Base-by-base conservation (phyloP, 1,140 invertebrate species). In the Riptortus pedestris region DNA sequence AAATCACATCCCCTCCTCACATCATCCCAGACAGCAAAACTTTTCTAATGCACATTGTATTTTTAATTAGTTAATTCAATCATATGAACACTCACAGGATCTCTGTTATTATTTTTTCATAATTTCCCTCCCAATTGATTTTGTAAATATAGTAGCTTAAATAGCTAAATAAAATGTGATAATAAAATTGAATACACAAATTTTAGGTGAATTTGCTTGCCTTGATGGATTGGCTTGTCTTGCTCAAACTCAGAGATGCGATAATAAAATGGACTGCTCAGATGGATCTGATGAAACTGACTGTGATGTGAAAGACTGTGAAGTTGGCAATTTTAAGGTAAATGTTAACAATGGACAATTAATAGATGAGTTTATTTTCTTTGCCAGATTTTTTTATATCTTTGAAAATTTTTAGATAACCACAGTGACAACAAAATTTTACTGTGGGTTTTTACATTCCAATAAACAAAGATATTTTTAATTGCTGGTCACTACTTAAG, bases 251-350 rank as follows among this genome's bases (percentile, higher is more conserved):
- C 76, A 80, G 2, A 76, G 78, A 71, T 85, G 83, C 68, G 81
- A 85, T 70, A 82, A 81, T 0, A 76, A 81, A 60, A 76, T 76
- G 31, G 82, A 85, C 67, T 85, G 83, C 69, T 79, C 76, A 0
- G 83, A 85, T 69, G 80, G 78, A 20, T 83, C 82, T 12, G 83
- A 85, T 72, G 83, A 85, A 72, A 38, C 76, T 2, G 76, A 78
- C n/a, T 85, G 83, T 67, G 70, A 77, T 55, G 71, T 79, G 69
- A 74, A 80, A 61, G 73, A 74, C 26, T 85, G 83, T 71, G 31
- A 38, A 38, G 78, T 76, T 16, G 79, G 78, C 38, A 83, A 83
- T 66, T 85, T 83, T 73, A 73, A 75, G 69, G 74, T 62, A 59
- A 51, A 51, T 51, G 5, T 20, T 20, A 24, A 24, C 5, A 9